Percentiles rank a stretch among this genome's conserved stretches.
Evolutionary conservation across 2,888 invertebrate genomes (phyloP).

Genomic region (Biston stratarius): DNA sequence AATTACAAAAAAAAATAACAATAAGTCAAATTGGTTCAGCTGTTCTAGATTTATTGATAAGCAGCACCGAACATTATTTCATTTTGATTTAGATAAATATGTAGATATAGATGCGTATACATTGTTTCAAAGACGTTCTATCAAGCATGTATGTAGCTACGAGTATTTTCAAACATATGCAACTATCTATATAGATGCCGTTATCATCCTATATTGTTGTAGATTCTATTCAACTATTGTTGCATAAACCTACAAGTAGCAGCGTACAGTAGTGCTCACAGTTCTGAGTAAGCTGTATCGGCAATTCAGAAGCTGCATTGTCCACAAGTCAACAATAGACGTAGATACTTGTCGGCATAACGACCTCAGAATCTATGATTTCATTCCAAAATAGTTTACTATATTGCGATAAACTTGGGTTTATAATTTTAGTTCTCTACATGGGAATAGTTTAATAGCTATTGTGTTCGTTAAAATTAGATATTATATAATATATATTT

Average conservation of each 20-base stretch:
- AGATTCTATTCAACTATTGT: constrained; percentile 20
- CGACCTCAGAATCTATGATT: constrained; percentile 21
- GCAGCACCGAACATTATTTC: too few relatives aligned
- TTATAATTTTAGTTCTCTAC: constrained; percentile 1
- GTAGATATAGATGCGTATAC: too few relatives aligned
- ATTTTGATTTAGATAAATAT: too few relatives aligned
- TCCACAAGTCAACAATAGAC: constrained; percentile 30
- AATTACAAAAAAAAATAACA: too few relatives aligned
- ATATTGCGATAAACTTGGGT: neutral
- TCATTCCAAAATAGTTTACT: constrained; percentile 16
- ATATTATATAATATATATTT: too few relatives aligned
- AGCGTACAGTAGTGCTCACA: constrained; percentile 2
- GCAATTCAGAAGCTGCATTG: constrained; percentile 33
- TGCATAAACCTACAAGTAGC: constrained; percentile 1
- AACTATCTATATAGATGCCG: neutral
- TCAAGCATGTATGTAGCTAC: neutral
- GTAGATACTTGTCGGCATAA: constrained; percentile 16
- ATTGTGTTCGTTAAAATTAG: neutral
- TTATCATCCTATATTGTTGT: constrained; percentile 1
- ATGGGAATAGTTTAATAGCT: neutral
- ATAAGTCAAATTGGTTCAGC: too few relatives aligned
- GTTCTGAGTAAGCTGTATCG: constrained; percentile 26
- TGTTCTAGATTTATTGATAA: too few relatives aligned
- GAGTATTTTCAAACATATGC: neutral
- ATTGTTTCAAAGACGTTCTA: neutral